A percentile compares a stretch with the other conserved stretches of the same genome.
Evolutionary conservation across 2,113 vertebrate genomes (phyloP).

Genomic region (Nannospalax galili): DNA sequence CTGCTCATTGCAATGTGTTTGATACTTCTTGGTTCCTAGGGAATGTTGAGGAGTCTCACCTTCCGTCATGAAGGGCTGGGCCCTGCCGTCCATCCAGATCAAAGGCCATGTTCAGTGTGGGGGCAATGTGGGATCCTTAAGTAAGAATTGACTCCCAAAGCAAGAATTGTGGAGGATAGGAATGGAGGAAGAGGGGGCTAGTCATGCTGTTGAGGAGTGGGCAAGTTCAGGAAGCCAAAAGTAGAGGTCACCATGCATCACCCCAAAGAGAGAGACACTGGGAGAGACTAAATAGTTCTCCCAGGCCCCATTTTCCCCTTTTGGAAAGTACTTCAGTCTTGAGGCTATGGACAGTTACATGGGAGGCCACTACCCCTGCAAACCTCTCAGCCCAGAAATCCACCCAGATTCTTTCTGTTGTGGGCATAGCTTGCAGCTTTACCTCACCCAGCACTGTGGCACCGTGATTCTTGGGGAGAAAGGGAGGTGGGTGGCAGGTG

Average conservation of each 20-base stretch:
- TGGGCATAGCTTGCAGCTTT: not conserved
- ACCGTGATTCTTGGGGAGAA: not conserved
- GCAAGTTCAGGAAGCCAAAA: not conserved
- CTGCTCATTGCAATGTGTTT: not conserved
- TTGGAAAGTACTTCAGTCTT: not conserved
- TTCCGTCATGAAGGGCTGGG: not conserved
- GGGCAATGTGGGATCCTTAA: not conserved
- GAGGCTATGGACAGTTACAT: not conserved
- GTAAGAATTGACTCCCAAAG: not conserved
- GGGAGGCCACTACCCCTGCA: not conserved
- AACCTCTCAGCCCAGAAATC: not conserved
- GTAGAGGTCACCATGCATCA: not conserved
- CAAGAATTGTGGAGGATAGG: not conserved
- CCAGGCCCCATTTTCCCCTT: not conserved
- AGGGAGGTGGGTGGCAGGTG: constrained; percentile 35
- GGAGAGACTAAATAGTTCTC: not conserved
- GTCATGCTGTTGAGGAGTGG: not conserved
- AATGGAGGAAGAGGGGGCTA: not conserved
- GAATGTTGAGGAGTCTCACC: not conserved
- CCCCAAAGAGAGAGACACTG: not conserved
- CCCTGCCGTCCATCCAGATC: not conserved
- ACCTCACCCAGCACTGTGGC: not conserved
- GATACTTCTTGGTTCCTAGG: not conserved
- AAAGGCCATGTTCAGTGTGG: not conserved
- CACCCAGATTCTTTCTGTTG: not conserved